Percentiles rank a stretch among this genome's conserved stretches.
Conservation (phyloP, 2,113 vertebrate genomes). For the Neotoma lepida region DNA sequence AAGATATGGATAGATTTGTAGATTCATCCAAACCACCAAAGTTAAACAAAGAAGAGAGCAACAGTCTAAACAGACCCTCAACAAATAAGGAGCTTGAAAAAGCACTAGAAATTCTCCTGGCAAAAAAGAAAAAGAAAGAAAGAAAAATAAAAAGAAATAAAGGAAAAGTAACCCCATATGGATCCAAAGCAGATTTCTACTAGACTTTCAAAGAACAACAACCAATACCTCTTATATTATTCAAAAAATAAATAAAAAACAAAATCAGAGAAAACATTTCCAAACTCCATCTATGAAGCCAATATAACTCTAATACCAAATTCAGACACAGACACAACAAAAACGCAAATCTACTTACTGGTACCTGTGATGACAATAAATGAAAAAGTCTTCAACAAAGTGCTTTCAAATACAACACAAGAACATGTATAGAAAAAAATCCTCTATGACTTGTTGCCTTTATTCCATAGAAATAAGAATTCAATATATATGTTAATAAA, state of each 20-base stretch:
- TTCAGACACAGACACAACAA: background rate
- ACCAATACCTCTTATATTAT: background rate
- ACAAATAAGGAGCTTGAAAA: background rate
- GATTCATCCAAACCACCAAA: background rate
- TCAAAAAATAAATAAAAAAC: background rate
- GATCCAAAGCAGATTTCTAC: background rate
- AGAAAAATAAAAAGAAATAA: background rate
- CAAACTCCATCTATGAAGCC: background rate
- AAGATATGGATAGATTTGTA: background rate
- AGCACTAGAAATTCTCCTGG: background rate
- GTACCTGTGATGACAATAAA: background rate
- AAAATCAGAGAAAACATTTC: background rate
- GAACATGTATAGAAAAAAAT: background rate
- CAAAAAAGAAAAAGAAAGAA: no score
- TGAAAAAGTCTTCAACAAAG: background rate
- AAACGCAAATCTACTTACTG: background rate
- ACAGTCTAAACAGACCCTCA: background rate
- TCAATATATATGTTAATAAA: background rate
- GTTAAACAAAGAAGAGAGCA: background rate
- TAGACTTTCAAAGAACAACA: background rate
- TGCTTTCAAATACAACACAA: background rate
- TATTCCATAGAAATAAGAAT: background rate
- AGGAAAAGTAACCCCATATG: background rate
- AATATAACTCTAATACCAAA: background rate
- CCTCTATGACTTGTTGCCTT: background rate